Percentiles rank a stretch among this genome's conserved stretches.
phyloP scores from a whole-genome alignment of 2,888 invertebrate species.

The Eucera pruinosa region DNA sequence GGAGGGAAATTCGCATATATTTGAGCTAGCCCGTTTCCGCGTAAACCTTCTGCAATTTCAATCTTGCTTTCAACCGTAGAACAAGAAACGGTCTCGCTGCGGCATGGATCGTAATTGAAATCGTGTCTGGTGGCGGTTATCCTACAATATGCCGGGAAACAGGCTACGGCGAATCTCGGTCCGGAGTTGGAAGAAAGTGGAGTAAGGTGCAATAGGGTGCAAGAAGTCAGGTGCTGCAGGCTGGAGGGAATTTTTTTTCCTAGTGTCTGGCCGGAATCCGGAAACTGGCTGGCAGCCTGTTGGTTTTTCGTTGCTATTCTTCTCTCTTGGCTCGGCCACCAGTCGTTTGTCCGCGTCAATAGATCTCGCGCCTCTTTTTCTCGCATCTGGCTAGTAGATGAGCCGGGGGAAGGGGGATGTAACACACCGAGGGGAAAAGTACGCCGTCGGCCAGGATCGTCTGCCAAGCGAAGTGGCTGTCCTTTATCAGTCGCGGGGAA shows the following conservation, averaged over 20 bases:
- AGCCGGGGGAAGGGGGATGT: neutral
- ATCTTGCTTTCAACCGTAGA: slow-evolving; percentile 1
- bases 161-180: neutral
- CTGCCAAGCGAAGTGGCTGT: slow-evolving; percentile 52
- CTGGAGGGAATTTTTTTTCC: neutral
- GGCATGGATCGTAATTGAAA: slow-evolving; percentile 12
- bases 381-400: slow-evolving; percentile 22
- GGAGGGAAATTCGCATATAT: neutral
- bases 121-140: neutral
- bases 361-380: slow-evolving; percentile 55
- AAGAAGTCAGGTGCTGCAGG: neutral
- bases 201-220: neutral
- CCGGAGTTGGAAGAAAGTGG: neutral
- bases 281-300: slow-evolving; percentile 28
- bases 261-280: neutral
- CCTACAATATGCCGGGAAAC: neutral
- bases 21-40: neutral
- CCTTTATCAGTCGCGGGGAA: slow-evolving; percentile 56
- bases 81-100: neutral
- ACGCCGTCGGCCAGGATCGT: slow-evolving; percentile 34
- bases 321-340: slow-evolving; percentile 39
- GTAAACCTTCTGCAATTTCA: neutral
- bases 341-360: slow-evolving; percentile 69
- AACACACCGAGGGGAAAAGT: slow-evolving; percentile 5
- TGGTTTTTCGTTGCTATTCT: slow-evolving; percentile 31